Evolutionary conservation across 1,140 invertebrate genomes (phyloP).

Genomic region (Leptinotarsa lineolata): DNA sequence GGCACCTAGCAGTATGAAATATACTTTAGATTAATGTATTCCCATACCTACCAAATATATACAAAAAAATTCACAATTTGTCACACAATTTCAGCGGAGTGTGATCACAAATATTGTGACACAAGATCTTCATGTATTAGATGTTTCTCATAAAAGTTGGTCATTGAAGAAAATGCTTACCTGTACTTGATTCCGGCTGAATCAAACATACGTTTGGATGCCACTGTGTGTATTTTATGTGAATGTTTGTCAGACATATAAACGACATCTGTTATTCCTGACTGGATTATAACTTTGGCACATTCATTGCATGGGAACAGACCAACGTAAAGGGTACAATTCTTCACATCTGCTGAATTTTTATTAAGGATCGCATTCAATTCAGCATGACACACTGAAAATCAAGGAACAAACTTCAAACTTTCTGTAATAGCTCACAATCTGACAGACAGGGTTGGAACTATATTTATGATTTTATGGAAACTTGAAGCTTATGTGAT

Average conservation of each 20-base stretch:
- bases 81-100: too few species aligned
- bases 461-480: neutral
- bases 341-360: conserved; percentile 75
- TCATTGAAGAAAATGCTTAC: conserved; percentile 48
- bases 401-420: conserved; percentile 10
- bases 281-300: conserved; percentile 95
- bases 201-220: conserved; percentile 81
- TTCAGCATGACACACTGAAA: conserved; percentile 95
- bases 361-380: conserved; percentile 95
- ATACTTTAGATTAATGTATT: too few species aligned
- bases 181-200: conserved; percentile 71
- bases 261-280: conserved; percentile 80
- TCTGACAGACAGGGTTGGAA: too few species aligned
- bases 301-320: conserved; percentile 97
- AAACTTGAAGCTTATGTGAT: too few species aligned
- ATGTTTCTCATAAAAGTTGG: too few species aligned
- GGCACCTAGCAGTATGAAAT: too few species aligned
- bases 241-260: conserved; percentile 83
- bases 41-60: too few species aligned
- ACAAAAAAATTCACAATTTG: too few species aligned
- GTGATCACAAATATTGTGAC: too few species aligned
- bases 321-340: conserved; percentile 84
- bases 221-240: conserved; percentile 68
- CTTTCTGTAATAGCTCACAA: too few species aligned
- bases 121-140: too few species aligned